Conservation (phyloP, 2,797 vertebrate species). For the Myotis myotis region DNA sequence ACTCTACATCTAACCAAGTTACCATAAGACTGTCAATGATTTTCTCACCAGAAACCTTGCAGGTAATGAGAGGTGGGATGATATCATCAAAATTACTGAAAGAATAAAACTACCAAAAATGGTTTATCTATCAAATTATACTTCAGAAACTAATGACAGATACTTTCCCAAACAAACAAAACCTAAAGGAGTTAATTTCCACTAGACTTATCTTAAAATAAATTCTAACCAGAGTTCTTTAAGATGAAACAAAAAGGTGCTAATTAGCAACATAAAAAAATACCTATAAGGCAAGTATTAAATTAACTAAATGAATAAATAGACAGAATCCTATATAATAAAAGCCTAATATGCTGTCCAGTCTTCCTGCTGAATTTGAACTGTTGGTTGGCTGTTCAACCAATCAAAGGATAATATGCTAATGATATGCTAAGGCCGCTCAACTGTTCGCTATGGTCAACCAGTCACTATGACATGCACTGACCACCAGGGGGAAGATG, state of each 20-base stretch:
- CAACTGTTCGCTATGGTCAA: too few relatives aligned
- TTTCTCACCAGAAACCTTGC: neutral
- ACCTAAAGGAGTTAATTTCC: neutral
- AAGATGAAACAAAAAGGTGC: neutral
- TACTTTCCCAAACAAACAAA: neutral
- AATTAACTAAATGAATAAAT: neutral
- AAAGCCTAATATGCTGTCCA: too few relatives aligned
- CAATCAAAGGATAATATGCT: too few relatives aligned
- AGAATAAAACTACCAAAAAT: neutral
- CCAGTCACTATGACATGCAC: too few relatives aligned
- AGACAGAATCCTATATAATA: neutral
- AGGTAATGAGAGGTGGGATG: neutral
- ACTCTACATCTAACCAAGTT: neutral
- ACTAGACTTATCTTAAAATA: neutral
- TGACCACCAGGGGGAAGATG: too few relatives aligned
- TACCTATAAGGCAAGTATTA: neutral
- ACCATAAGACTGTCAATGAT: neutral
- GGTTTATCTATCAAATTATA: neutral
- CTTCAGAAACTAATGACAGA: neutral
- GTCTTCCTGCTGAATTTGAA: too few relatives aligned
- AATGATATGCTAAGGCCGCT: too few relatives aligned
- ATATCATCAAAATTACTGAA: neutral
- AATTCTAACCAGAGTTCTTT: neutral
- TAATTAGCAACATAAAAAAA: neutral
- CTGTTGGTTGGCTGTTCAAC: too few relatives aligned